These are phyloP conservation scores for Eristalis intricaria DNA, from an alignment of 2,888 invertebrate genomes.

Conservation along the genomic window DNA sequence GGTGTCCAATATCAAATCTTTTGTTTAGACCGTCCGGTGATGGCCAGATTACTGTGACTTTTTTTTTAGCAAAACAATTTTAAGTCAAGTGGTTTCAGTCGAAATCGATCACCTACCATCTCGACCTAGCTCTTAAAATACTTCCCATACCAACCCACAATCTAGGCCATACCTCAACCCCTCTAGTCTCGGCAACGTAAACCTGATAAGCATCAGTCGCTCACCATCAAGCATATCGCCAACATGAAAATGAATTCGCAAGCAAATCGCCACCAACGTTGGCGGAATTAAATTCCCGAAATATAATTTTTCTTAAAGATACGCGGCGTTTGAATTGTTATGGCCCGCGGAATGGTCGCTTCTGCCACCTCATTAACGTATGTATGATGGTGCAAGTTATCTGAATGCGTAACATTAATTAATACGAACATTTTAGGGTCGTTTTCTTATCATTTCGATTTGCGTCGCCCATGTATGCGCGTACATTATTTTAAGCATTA, in stretches of 20 bases:
- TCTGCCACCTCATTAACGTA: neutral
- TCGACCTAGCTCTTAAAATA: too few species aligned
- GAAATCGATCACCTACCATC: too few species aligned
- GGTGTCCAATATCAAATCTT: too few species aligned
- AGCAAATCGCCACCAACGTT: neutral
- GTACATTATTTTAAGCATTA: slow-evolving; percentile 76
- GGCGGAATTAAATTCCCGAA: neutral
- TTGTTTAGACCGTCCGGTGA: too few species aligned
- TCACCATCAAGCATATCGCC: neutral
- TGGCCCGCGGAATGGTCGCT: neutral
- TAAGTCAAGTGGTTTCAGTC: too few species aligned
- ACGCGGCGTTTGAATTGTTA: neutral
- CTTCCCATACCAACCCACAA: too few species aligned
- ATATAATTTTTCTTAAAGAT: neutral
- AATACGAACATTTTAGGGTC: slow-evolving; percentile 74
- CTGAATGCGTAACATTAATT: slow-evolving; percentile 74
- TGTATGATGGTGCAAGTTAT: slow-evolving; percentile 52
- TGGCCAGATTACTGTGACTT: too few species aligned
- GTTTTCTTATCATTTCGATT: slow-evolving; percentile 56
- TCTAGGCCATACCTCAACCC: too few species aligned
- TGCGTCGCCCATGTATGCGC: slow-evolving; percentile 72
- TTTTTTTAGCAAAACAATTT: too few species aligned
- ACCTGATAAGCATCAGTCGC: too few species aligned
- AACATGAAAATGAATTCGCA: neutral
- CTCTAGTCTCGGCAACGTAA: too few species aligned